Base-by-base conservation (phyloP, 2,888 invertebrate species). In the Aphrophora alni region DNA sequence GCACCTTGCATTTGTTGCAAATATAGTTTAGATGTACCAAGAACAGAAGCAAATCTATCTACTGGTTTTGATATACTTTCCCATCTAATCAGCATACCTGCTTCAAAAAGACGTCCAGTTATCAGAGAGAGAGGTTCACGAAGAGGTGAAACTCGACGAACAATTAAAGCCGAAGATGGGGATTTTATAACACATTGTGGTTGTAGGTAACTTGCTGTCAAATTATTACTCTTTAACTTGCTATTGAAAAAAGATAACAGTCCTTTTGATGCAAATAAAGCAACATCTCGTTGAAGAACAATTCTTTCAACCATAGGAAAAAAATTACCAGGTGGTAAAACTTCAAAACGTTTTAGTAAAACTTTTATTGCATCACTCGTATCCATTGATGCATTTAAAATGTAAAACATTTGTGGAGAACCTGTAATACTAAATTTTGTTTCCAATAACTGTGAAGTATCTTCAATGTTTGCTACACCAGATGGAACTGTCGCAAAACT, bases 401-500 rank as follows among this genome's bases (percentile, higher is more conserved):
- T 80, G 27, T 83, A 80, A 38, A 79, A 84, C 84, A 84, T 83
- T 71, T 83, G 82, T 26, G 84, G 82, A 27, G 82, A 76, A 8
- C 85, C 85, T 0, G 82, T 84, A 14, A 86, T 78, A 70, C 82
- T 82, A 26, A 86, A 82, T 59, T 84, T 82, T 3, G 85, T 84
- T 26, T 83, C 81, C 21, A 85, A 72, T 0, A 86, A 27, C 28
- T 85, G 82, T 2, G 74, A 33, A 44, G 83, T 84, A 26, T 77
- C 82, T 27, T 85, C 81, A 0, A 86, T 83, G 74, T 86, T 84
- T 0, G 83, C 82, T 5, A 82, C 82, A 38, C 83, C 83, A 21
- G 84, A 83, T 8, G 86, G 86, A 25, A 86, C 84, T 1, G 85
- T 85, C 26, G 85, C 85, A 17, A 86, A 80, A 80, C 86, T 86